phyloP scores from a whole-genome alignment of 2,113 vertebrate species.

The Onychostruthus taczanowskii region DNA sequence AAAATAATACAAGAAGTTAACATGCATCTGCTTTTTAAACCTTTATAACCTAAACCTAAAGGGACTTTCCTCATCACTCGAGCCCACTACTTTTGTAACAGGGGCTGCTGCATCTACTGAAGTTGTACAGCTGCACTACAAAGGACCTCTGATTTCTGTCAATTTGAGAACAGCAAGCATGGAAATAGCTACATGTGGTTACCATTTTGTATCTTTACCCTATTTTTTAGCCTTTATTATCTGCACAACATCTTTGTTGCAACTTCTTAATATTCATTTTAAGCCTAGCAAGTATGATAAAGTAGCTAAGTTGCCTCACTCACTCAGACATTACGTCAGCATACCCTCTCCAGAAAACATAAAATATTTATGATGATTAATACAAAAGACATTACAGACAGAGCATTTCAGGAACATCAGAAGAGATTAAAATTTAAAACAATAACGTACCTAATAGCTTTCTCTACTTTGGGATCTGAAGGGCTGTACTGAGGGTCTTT shows the following conservation, averaged over 20 bases:
- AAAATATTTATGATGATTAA: slow-evolving; percentile 61
- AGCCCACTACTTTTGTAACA: background rate
- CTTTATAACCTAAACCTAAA: background rate
- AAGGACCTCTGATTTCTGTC: background rate
- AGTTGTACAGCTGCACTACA: background rate
- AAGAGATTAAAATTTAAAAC: slow-evolving; percentile 38
- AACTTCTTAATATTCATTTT: background rate
- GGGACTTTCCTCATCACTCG: background rate
- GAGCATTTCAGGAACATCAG: background rate
- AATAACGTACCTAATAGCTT: slow-evolving; percentile 47
- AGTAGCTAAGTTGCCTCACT: background rate
- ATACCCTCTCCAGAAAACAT: slow-evolving; percentile 9
- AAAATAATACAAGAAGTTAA: background rate
- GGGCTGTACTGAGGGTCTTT: slow-evolving; percentile 48
- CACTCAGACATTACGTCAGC: background rate
- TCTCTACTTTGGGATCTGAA: slow-evolving; percentile 36
- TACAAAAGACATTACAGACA: slow-evolving; percentile 17
- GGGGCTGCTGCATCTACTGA: background rate
- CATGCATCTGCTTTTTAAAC: background rate
- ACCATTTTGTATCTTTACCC: background rate
- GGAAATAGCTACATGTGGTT: background rate
- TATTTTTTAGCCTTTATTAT: background rate
- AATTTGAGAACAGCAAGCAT: background rate
- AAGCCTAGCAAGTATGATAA: slow-evolving; percentile 3
- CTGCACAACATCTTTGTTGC: background rate